phyloP scores from a whole-genome alignment of 2,888 invertebrate genomes.

The Chrysotoxum bicinctum region DNA sequence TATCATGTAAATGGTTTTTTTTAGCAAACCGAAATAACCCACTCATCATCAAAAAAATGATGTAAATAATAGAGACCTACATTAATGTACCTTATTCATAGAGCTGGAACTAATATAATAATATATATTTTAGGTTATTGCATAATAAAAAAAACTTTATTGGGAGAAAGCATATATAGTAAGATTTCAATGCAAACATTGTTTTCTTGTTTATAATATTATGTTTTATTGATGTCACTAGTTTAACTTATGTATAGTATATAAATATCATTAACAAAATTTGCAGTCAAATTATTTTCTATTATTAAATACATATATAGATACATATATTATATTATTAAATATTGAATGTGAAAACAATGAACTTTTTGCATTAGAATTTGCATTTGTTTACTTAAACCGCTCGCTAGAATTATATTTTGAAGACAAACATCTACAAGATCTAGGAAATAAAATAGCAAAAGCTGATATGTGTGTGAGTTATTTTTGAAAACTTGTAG shows the following conservation, averaged over 20 bases:
- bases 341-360: slow-evolving; percentile 26
- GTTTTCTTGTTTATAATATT: slow-evolving; percentile 14
- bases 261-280: slow-evolving; percentile 50
- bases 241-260: slow-evolving; percentile 30
- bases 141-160: slow-evolving; percentile 22
- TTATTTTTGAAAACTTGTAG: slow-evolving; percentile 53
- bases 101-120: slow-evolving; percentile 34
- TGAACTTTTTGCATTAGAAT: slow-evolving; percentile 38
- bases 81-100: slow-evolving; percentile 65
- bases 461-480: slow-evolving; percentile 49
- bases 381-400: slow-evolving; percentile 26
- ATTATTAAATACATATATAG: background rate
- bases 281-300: slow-evolving; percentile 61
- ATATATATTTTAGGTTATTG: slow-evolving; percentile 36
- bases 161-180: background rate
- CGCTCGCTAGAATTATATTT: slow-evolving; percentile 18
- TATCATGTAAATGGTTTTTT: background rate
- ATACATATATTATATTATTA: slow-evolving; percentile 7
- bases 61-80: slow-evolving; percentile 66
- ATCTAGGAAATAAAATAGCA: slow-evolving; percentile 36
- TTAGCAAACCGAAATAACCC: slow-evolving; percentile 15
- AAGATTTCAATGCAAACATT: slow-evolving; percentile 17
- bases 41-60: slow-evolving; percentile 54
- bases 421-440: slow-evolving; percentile 1
- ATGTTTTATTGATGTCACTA: slow-evolving; percentile 49